Evolutionary conservation across 2,797 vertebrate species (phyloP).

Genomic region (Argya squamiceps): DNA sequence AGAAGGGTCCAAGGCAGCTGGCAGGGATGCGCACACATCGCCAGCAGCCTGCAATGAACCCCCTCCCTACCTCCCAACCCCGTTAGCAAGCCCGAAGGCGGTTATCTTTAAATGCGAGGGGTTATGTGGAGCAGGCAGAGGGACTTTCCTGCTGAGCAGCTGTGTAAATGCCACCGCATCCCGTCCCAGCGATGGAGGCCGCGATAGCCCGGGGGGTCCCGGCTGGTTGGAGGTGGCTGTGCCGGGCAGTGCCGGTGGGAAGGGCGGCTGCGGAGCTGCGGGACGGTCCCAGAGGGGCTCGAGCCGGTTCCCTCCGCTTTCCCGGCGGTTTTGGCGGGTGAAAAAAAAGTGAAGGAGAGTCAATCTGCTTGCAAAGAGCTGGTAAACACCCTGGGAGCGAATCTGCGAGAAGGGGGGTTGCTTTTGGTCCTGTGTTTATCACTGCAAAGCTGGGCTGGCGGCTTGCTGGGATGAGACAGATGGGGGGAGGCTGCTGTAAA

Average conservation of each 20-base stretch:
- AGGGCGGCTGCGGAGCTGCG: background rate
- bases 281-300: background rate
- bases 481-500: background rate
- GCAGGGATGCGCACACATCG: rapidly evolving
- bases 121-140: background rate
- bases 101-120: background rate
- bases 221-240: background rate
- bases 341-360: background rate
- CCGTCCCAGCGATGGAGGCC: background rate
- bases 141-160: slow-evolving; percentile 17
- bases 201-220: background rate
- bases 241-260: background rate
- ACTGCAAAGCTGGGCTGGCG: background rate
- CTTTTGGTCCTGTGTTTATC: background rate
- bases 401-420: too few species aligned
- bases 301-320: slow-evolving; percentile 2
- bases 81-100: background rate
- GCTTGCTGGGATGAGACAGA: background rate
- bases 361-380: background rate
- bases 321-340: background rate
- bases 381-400: background rate
- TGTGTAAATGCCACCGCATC: background rate
- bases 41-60: background rate
- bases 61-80: background rate
- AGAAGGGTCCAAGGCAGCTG: background rate